Evolutionary conservation across 1,140 invertebrate species (phyloP).

Genomic region (Paracyclopina nana): DNA sequence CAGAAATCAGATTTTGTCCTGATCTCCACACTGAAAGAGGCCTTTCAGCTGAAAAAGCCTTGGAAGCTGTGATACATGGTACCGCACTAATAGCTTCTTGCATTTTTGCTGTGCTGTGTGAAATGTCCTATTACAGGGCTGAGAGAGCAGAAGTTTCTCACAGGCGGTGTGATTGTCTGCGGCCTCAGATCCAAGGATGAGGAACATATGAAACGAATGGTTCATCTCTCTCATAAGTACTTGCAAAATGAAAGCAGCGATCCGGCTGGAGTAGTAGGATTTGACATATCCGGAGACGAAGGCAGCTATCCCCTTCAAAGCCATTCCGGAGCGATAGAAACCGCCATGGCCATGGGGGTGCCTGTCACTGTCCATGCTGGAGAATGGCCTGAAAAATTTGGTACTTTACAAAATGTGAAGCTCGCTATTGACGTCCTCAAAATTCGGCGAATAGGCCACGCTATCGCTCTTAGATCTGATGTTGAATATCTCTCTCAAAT

Average conservation of each 20-base stretch:
- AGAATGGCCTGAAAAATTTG: conserved; percentile 1
- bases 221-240: too few relatives aligned
- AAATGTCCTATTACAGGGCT: background rate
- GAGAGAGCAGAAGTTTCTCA: background rate
- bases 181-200: background rate
- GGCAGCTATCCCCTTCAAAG: background rate
- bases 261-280: background rate
- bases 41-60: background rate
- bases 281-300: background rate
- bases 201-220: background rate
- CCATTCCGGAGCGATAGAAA: background rate
- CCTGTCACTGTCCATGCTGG: background rate
- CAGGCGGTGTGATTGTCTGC: background rate
- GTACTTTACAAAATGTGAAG: background rate
- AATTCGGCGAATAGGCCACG: background rate
- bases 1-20: background rate
- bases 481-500: background rate
- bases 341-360: background rate
- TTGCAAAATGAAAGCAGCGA: background rate
- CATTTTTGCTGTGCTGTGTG: background rate
- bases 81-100: background rate
- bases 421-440: background rate
- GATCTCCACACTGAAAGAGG: background rate
- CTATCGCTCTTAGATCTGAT: background rate
- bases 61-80: background rate